A percentile compares a stretch with the other conserved stretches of the same genome.
Conservation (phyloP, 2,797 vertebrate genomes). For the Lagocephalus sceleratus region DNA sequence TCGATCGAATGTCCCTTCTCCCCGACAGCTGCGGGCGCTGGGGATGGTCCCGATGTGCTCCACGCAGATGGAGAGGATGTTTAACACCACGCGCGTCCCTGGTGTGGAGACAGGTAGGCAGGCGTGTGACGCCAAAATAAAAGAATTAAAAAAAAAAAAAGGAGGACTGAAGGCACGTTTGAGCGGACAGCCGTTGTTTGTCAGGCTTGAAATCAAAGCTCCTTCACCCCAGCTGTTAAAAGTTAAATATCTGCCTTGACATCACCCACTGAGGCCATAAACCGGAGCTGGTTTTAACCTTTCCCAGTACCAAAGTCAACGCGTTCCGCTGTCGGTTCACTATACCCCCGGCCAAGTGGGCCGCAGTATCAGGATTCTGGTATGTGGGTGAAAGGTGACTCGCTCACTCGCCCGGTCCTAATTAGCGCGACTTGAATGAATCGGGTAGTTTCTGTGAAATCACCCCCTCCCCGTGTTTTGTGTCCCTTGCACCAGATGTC, state of each 20-base stretch:
- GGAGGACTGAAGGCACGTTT: not conserved
- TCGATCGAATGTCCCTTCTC: not conserved
- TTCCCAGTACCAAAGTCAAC: not conserved
- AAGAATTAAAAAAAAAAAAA: not conserved
- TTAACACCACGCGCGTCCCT: conserved; percentile 92
- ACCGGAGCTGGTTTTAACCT: not conserved
- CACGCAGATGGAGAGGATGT: conserved; percentile 92
- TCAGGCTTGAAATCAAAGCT: not conserved
- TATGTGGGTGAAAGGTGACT: conserved; percentile 4
- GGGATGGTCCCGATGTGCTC: conserved; percentile 93
- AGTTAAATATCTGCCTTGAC: too few relatives aligned
- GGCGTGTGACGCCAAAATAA: not conserved
- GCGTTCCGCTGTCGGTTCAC: conserved; percentile 1
- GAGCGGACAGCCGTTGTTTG: not conserved
- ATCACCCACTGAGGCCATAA: not conserved
- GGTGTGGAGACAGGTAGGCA: conserved; percentile 84
- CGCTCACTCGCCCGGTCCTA: not conserved
- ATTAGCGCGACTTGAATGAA: not conserved
- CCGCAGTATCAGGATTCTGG: not conserved
- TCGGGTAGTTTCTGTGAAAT: not conserved
- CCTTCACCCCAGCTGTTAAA: conserved; percentile 1
- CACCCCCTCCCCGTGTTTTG: not conserved
- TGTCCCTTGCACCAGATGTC: conserved; percentile 52
- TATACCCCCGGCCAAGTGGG: not conserved
- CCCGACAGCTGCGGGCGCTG: conserved; percentile 82